phyloP scores from a whole-genome alignment of 2,797 vertebrate genomes.

The Smutsia gigantea region DNA sequence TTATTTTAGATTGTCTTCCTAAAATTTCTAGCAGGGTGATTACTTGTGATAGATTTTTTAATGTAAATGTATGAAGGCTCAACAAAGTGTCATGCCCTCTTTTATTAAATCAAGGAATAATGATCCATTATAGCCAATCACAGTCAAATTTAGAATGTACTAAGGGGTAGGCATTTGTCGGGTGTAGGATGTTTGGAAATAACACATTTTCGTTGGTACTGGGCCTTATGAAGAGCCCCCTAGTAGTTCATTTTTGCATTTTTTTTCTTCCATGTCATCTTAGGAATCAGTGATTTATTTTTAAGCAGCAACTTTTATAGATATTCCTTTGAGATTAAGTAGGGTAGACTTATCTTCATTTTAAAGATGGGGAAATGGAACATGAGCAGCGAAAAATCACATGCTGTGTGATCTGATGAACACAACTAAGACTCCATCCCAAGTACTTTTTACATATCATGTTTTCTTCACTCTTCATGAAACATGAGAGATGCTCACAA shows the following conservation, averaged over 20 bases:
- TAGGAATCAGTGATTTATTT: constrained; percentile 14
- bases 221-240: neutral
- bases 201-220: neutral
- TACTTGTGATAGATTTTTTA: neutral
- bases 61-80: neutral
- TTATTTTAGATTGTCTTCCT: neutral
- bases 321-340: neutral
- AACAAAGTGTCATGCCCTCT: neutral
- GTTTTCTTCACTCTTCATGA: neutral
- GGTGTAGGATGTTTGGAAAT: neutral
- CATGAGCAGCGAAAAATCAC: neutral
- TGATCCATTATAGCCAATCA: neutral
- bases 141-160: neutral
- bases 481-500: neutral
- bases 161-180: neutral
- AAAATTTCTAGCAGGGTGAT: neutral
- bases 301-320: neutral
- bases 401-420: neutral
- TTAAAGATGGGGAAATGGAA: neutral
- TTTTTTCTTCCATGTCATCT: neutral
- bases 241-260: neutral
- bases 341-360: neutral
- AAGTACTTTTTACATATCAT: neutral
- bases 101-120: neutral
- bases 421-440: neutral